Percentiles rank a stretch among this genome's conserved stretches.
phyloP scores from a whole-genome alignment of 2,113 vertebrate genomes.

The Poeciliopsis turrubarensis region DNA sequence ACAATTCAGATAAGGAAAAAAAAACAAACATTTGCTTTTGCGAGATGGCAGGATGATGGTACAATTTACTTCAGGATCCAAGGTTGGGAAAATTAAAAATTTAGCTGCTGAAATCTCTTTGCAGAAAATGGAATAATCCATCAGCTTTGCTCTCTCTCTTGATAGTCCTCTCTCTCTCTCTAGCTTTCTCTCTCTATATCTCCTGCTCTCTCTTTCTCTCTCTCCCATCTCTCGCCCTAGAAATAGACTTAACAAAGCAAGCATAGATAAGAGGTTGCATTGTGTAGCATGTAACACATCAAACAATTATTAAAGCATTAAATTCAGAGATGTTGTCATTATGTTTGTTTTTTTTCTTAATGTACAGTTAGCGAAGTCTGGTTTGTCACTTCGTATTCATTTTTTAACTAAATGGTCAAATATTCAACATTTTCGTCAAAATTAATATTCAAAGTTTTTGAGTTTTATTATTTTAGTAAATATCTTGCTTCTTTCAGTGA shows the following conservation, averaged over 20 bases:
- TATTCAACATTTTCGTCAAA: no score
- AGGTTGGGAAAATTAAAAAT: slow-evolving; percentile 51
- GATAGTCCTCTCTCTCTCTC: neutral
- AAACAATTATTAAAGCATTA: neutral
- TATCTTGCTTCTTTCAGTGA: no score
- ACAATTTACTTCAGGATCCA: slow-evolving; percentile 41
- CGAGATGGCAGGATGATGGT: slow-evolving; percentile 6
- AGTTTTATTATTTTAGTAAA: no score
- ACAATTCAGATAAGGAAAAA: neutral
- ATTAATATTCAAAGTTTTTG: no score
- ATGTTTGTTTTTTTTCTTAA: neutral
- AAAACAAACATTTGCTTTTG: slow-evolving; percentile 6
- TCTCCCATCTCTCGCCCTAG: slow-evolving; percentile 17
- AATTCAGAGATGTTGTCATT: neutral
- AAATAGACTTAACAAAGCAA: slow-evolving; percentile 31
- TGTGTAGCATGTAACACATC: neutral
- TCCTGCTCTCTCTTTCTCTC: neutral
- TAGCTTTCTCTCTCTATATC: slow-evolving; percentile 5
- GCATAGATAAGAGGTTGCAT: neutral
- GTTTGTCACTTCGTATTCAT: no score
- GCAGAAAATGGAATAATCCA: slow-evolving; percentile 51
- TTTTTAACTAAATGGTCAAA: no score
- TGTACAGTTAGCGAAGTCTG: neutral
- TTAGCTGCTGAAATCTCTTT: slow-evolving; percentile 45
- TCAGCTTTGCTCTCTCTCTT: slow-evolving; percentile 29